These are phyloP conservation scores for Xenopus petersii DNA, from an alignment of 2,797 vertebrate species.

Conservation along the genomic window DNA sequence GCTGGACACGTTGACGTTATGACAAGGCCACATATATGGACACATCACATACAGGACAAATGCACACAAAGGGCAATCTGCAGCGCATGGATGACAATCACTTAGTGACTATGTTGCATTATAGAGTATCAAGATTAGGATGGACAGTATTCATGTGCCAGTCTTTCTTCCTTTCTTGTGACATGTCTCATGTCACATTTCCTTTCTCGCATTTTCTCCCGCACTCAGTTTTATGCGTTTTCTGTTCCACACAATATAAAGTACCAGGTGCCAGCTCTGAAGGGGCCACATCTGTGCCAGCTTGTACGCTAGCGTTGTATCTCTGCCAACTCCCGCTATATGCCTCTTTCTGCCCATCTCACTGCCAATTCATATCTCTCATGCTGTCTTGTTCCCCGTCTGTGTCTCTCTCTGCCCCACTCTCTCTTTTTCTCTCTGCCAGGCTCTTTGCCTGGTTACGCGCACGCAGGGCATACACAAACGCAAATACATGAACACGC, in stretches of 20 bases:
- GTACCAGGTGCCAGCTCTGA: constrained; percentile 48
- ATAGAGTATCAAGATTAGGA: constrained; percentile 16
- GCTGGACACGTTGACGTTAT: constrained; percentile 15
- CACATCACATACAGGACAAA: constrained; percentile 21
- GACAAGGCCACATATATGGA: constrained; percentile 31
- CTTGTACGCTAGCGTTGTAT: constrained; percentile 39
- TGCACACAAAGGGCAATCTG: not conserved
- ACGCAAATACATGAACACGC: constrained; percentile 47
- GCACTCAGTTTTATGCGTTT: constrained; percentile 35
- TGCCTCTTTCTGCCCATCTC: constrained; percentile 40
- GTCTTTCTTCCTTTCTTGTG: constrained; percentile 25
- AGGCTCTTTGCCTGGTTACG: constrained; percentile 32
- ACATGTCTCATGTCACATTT: constrained; percentile 31
- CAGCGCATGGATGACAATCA: constrained; percentile 12
- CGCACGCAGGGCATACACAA: constrained; percentile 39
- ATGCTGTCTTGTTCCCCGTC: constrained; percentile 25
- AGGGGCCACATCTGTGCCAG: constrained; percentile 43
- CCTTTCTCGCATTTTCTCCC: constrained; percentile 29
- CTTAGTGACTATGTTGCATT: constrained; percentile 1
- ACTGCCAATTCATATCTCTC: constrained; percentile 31
- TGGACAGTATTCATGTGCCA: constrained; percentile 27
- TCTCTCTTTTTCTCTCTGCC: constrained; percentile 32
- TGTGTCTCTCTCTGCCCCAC: constrained; percentile 36
- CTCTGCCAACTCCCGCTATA: constrained; percentile 39
- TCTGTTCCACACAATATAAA: constrained; percentile 38